Base-by-base conservation (phyloP, 2,113 vertebrate species). In the Ceyx melanurus region DNA sequence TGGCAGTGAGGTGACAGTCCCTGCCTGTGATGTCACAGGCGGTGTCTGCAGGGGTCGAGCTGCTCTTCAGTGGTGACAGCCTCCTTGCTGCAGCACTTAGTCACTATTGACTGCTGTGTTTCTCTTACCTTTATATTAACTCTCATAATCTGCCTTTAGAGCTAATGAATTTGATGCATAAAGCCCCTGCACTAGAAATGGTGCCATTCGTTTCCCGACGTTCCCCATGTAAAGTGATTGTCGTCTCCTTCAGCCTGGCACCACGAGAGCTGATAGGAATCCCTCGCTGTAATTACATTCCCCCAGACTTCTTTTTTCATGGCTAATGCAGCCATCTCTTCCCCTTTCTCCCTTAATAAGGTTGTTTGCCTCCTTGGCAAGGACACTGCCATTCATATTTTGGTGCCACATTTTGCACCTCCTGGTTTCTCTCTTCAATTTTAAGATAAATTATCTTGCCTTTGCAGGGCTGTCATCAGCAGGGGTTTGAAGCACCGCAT, bases 301-400 rank as follows among this genome's bases (percentile, higher is more conserved):
- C 45, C 84, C 84, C 1, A 2, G 7, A 5, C 77, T 53, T 64
- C 5, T 56, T 25, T 25, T 46, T 43, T 45, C 70, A 56, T 9
- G 9, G 57, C 40, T 75, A 28, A 33, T 5, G 12, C 54, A 75
- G n/a, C 50, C 51, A 2, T 26, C 60, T 19, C 62, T 22, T 8
- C 53, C 58, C 65, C 21, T 54, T 68, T 43, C 40, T 81, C 40
- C 45, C 48, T 29, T 67, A 70, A 88, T 71, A 23, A 86, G 74
- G 73, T 29, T 88, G 72, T 91, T 92, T 58, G 80, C 75, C 51
- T 66, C 83, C 66, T 42, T 37, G 74, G 74, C 94, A 94, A 88
- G 95, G 95, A 90, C 85, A 10, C 31, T 31, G 40, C 10, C 82
- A 45, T 46, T 76, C 13, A 6, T 26, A 16, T 54, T 64, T 45